phyloP scores from a whole-genome alignment of 2,797 vertebrate species.

The Tokudaia tokunoshimensis region DNA sequence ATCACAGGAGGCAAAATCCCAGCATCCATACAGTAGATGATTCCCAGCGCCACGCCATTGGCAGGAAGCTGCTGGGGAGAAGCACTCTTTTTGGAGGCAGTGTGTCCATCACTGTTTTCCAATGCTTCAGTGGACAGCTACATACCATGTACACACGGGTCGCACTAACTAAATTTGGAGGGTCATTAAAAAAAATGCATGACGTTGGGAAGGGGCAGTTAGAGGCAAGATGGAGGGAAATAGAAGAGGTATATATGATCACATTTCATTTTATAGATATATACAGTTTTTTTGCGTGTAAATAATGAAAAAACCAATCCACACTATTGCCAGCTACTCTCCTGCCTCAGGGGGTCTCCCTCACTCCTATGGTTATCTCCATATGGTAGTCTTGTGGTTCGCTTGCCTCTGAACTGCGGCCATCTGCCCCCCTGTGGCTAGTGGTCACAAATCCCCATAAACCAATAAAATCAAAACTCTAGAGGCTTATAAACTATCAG shows the following conservation, averaged over 20 bases:
- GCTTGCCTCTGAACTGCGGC: too few relatives aligned
- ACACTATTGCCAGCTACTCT: too few relatives aligned
- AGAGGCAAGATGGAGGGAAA: background rate
- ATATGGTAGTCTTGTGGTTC: too few relatives aligned
- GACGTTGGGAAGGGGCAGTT: background rate
- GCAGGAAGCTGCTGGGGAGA: background rate
- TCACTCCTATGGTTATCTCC: too few relatives aligned
- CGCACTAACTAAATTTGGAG: background rate
- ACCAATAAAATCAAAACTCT: too few relatives aligned
- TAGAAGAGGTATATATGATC: background rate
- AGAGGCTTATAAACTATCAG: too few relatives aligned
- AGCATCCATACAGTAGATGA: background rate
- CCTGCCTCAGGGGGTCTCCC: too few relatives aligned
- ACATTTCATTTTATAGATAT: background rate
- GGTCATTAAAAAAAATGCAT: background rate
- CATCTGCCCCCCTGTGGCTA: too few relatives aligned
- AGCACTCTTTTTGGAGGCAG: background rate
- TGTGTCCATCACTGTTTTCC: background rate
- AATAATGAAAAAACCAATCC: too few relatives aligned
- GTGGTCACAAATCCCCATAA: too few relatives aligned
- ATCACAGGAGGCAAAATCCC: background rate
- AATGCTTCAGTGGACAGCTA: background rate
- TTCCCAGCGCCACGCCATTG: background rate
- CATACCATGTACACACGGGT: too few relatives aligned
- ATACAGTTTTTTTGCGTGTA: background rate